phyloP scores from a whole-genome alignment of 2,888 invertebrate genomes.

The Pediacus dermestoides region DNA sequence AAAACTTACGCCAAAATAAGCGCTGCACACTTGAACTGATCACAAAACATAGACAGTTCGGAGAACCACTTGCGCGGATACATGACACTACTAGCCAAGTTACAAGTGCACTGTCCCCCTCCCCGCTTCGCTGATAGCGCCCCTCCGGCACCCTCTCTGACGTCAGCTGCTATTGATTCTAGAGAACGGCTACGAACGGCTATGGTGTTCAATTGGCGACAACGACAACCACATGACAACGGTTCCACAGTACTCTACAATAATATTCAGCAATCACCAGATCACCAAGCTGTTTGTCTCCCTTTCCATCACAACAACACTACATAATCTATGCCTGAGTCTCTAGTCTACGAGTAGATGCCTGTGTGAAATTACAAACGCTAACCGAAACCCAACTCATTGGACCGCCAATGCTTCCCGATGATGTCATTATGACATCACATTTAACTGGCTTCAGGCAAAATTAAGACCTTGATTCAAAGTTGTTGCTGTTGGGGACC shows the following conservation, averaged over 20 bases:
- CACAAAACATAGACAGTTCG: constrained; percentile 49
- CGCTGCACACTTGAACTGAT: constrained; percentile 44
- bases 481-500: constrained; percentile 31
- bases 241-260: constrained; percentile 16
- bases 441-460: constrained; percentile 48
- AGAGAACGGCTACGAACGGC: constrained; percentile 36
- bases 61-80: constrained; percentile 50
- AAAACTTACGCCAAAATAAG: constrained; percentile 46
- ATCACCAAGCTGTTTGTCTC: constrained; percentile 13
- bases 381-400: constrained; percentile 26
- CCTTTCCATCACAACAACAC: no score
- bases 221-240: constrained; percentile 24
- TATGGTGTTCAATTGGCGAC: constrained; percentile 44
- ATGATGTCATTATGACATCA: constrained; percentile 55
- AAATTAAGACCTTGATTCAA: constrained; percentile 47
- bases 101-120: constrained; percentile 51
- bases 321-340: no score
- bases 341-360: no score
- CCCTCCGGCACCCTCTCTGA: constrained; percentile 46
- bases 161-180: constrained; percentile 51
- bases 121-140: constrained; percentile 47
- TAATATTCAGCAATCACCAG: constrained; percentile 15
- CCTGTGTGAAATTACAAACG: constrained; percentile 19
- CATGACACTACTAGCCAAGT: constrained; percentile 52
- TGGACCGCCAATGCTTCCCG: constrained; percentile 47